A percentile compares a stretch with the other conserved stretches of the same genome.
Evolutionary conservation across 2,113 vertebrate genomes (phyloP).

Genomic region (Corynorhinus townsendii): DNA sequence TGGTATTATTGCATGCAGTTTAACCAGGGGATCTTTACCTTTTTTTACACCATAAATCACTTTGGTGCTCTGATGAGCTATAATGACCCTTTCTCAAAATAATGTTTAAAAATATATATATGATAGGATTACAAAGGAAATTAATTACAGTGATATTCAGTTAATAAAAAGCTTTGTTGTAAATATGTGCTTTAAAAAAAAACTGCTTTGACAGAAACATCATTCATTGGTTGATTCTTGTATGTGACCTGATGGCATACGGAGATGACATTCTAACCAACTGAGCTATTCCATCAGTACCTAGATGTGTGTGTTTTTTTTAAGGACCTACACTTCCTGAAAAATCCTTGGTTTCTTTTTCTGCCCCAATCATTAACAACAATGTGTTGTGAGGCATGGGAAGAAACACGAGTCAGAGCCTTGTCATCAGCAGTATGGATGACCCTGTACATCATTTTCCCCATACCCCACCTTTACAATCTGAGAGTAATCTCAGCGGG

Average conservation of each 20-base stretch:
- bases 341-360: neutral
- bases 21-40: neutral
- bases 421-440: neutral
- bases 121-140: neutral
- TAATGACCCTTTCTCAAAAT: neutral
- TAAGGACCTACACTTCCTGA: neutral
- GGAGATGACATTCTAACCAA: neutral
- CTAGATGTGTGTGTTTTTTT: neutral
- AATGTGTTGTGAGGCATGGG: neutral
- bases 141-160: neutral
- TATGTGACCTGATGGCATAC: neutral
- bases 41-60: neutral
- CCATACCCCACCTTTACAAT: neutral
- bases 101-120: slow-evolving; percentile 11
- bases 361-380: neutral
- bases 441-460: too few relatives aligned
- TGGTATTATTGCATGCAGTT: neutral
- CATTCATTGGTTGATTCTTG: neutral
- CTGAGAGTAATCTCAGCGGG: neutral
- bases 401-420: neutral
- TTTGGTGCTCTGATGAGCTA: neutral
- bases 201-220: neutral
- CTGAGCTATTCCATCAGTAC: neutral
- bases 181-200: neutral
- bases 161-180: neutral